A percentile compares a stretch with the other conserved stretches of the same genome.
Conservation (phyloP, 2,888 invertebrate species). For the Anaspis maculata region DNA sequence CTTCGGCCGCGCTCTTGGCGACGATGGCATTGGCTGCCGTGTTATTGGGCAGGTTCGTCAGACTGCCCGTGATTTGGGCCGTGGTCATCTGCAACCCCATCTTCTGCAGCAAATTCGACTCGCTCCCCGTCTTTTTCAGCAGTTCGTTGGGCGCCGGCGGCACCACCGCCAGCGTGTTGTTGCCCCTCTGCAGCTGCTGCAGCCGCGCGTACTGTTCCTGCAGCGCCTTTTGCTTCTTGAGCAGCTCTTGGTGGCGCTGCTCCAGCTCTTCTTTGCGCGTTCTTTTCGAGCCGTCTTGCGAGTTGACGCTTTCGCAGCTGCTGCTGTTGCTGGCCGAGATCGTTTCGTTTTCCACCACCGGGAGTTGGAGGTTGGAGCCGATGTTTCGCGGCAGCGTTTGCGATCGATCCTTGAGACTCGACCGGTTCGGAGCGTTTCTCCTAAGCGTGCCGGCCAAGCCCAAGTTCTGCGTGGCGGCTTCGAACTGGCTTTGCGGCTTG, state of each 20-base stretch:
- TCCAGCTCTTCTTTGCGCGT: slow-evolving; percentile 69
- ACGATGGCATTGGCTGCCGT: slow-evolving; percentile 25
- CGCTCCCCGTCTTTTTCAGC: slow-evolving; percentile 81
- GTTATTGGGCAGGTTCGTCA: slow-evolving; percentile 54
- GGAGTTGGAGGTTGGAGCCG: slow-evolving; percentile 35
- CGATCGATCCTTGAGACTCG: slow-evolving; percentile 39
- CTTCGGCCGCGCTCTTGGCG: slow-evolving; percentile 2
- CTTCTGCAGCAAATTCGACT: slow-evolving; percentile 77
- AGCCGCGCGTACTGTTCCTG: slow-evolving; percentile 88
- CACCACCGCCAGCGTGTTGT: slow-evolving; percentile 53
- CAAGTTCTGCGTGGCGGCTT: slow-evolving; percentile 40
- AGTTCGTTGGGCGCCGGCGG: slow-evolving; percentile 54
- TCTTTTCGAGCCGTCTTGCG: slow-evolving; percentile 58
- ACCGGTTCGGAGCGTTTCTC: slow-evolving; percentile 36
- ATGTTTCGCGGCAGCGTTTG: slow-evolving; percentile 41
- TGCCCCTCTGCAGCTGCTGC: slow-evolving; percentile 77
- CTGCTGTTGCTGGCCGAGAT: slow-evolving; percentile 57
- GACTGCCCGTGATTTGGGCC: slow-evolving; percentile 50
- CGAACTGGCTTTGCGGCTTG: slow-evolving; percentile 38
- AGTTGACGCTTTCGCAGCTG: slow-evolving; percentile 69
- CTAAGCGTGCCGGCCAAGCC: slow-evolving; percentile 39
- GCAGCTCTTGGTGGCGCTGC: slow-evolving; percentile 78
- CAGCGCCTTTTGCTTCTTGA: slow-evolving; percentile 78
- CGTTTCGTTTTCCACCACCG: slow-evolving; percentile 27
- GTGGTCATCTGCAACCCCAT: slow-evolving; percentile 62